A percentile compares a stretch with the other conserved stretches of the same genome.
Conservation (phyloP, 2,797 vertebrate species). For the Tauraco hartlaubi region DNA sequence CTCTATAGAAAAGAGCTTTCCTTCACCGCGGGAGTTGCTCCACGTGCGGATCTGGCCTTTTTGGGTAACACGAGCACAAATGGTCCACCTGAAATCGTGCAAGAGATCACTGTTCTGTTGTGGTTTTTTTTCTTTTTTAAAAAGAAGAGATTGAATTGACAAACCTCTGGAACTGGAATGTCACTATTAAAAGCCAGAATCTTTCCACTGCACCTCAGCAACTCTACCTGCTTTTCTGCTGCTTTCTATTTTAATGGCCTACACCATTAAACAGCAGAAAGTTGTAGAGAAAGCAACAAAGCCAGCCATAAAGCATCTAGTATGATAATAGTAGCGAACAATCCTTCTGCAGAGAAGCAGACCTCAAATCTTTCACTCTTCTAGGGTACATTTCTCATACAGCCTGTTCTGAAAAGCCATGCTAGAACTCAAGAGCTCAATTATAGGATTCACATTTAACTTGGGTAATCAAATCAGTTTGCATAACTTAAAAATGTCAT, state of each 20-base stretch:
- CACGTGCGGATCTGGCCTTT: slow-evolving; percentile 94
- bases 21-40: slow-evolving; percentile 97
- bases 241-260: slow-evolving; percentile 54
- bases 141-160: neutral
- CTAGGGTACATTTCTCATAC: slow-evolving; percentile 62
- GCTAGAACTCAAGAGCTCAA: slow-evolving; percentile 63
- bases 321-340: slow-evolving; percentile 60
- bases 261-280: slow-evolving; percentile 62
- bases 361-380: slow-evolving; percentile 53
- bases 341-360: slow-evolving; percentile 64
- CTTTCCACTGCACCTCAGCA: slow-evolving; percentile 12
- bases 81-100: slow-evolving; percentile 89
- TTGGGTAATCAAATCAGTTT: slow-evolving; percentile 55
- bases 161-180: neutral
- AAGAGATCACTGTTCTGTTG: neutral
- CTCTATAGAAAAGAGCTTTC: slow-evolving; percentile 97
- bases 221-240: neutral
- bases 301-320: slow-evolving; percentile 60
- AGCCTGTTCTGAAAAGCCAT: slow-evolving; percentile 68
- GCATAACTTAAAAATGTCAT: slow-evolving; percentile 64
- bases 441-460: slow-evolving; percentile 64
- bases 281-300: slow-evolving; percentile 59
- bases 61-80: slow-evolving; percentile 95
- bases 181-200: slow-evolving; percentile 5
- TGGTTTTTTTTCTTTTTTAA: neutral